A percentile compares a stretch with the other conserved stretches of the same genome.
These are phyloP conservation scores for Alloscopus bannaensis DNA, from an alignment of 2,888 invertebrate species.

Conservation along the genomic window DNA sequence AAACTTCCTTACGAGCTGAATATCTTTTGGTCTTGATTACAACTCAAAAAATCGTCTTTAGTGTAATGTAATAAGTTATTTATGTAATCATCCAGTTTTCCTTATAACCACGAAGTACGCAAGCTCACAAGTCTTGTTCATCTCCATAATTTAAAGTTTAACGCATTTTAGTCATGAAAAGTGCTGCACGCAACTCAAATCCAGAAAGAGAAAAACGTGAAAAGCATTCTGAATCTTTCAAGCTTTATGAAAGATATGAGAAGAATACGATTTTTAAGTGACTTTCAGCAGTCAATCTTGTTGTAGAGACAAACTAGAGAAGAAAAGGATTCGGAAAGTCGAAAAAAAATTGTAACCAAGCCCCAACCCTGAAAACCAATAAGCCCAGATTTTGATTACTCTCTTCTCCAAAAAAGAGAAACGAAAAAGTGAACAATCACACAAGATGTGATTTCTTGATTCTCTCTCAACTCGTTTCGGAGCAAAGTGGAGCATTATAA, in stretches of 20 bases:
- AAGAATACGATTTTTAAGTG: slow-evolving; percentile 39
- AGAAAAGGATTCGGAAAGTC: slow-evolving; percentile 44
- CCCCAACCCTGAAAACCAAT: slow-evolving; percentile 65
- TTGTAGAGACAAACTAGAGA: no score
- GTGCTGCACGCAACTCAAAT: slow-evolving; percentile 27
- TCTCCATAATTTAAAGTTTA: slow-evolving; percentile 53
- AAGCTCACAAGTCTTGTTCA: slow-evolving; percentile 14
- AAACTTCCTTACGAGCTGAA: no score
- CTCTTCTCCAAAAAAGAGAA: slow-evolving; percentile 42
- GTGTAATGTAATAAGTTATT: no score
- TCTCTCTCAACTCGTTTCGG: no score
- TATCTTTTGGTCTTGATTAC: no score
- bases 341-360: slow-evolving; percentile 57
- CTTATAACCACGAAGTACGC: no score
- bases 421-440: slow-evolving; percentile 15
- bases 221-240: neutral
- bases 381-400: slow-evolving; percentile 57
- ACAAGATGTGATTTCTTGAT: no score
- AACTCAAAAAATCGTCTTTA: no score
- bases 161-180: slow-evolving; percentile 52
- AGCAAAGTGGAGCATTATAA: no score
- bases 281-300: slow-evolving; percentile 52
- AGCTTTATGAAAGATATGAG: neutral
- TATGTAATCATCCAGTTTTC: slow-evolving; percentile 44
- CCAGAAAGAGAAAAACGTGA: neutral